Evolutionary conservation across 2,888 invertebrate species (phyloP).

Genomic region (Miltochrista miniata): DNA sequence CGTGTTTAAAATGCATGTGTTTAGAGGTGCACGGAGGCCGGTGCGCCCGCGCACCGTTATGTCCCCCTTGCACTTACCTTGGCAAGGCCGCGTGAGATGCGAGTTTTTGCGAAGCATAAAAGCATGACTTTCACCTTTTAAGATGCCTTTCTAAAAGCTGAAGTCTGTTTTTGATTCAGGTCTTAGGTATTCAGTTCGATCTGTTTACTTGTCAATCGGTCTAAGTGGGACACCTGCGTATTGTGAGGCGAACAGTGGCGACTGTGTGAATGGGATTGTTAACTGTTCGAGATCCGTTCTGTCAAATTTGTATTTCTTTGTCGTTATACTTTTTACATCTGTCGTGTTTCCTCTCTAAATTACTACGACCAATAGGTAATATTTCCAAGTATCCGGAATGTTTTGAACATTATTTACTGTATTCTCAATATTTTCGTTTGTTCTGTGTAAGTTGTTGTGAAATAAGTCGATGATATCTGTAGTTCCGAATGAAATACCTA

Average conservation of each 20-base stretch:
- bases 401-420: too few species aligned
- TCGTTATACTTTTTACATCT: not conserved
- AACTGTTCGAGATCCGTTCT: not conserved
- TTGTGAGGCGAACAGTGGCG: slow-evolving; percentile 6
- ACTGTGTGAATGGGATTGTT: slow-evolving; percentile 5
- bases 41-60: slow-evolving; percentile 71
- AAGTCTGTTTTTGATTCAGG: slow-evolving; percentile 47
- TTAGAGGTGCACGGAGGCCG: slow-evolving; percentile 48
- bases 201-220: slow-evolving; percentile 6
- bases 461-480: too few species aligned
- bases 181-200: slow-evolving; percentile 31
- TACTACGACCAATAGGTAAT: not conserved
- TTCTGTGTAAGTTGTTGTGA: too few species aligned
- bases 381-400: too few species aligned
- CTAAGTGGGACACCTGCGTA: slow-evolving; percentile 6
- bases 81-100: slow-evolving; percentile 80
- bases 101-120: slow-evolving; percentile 79
- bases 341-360: not conserved
- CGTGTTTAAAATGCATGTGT: slow-evolving; percentile 42
- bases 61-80: slow-evolving; percentile 81
- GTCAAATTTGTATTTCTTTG: not conserved
- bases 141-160: slow-evolving; percentile 78
- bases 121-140: slow-evolving; percentile 82
- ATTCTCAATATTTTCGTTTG: too few species aligned
- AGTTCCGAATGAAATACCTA: too few species aligned